phyloP scores from a whole-genome alignment of 2,113 vertebrate genomes.

The Lepisosteus osseus region DNA sequence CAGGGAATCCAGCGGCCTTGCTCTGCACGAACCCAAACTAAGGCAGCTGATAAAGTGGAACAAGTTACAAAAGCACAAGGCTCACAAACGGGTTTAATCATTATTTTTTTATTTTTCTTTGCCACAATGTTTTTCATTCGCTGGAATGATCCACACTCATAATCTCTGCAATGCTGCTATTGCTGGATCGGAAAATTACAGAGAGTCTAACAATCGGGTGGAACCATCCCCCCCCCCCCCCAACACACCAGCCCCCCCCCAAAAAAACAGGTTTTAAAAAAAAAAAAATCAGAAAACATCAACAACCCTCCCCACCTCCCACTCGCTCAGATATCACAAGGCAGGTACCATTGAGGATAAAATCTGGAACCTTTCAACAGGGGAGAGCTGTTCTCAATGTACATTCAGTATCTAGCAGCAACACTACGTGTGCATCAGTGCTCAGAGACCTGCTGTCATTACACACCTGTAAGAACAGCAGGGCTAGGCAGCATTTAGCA shows the following conservation, averaged over 20 bases:
- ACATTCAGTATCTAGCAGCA: conserved; percentile 1
- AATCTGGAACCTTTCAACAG: background rate
- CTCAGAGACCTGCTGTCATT: background rate
- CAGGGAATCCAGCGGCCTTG: too few relatives aligned
- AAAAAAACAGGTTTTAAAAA: too few relatives aligned
- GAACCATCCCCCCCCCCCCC: background rate
- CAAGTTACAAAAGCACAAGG: background rate
- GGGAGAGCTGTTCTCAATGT: background rate
- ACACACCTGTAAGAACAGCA: background rate
- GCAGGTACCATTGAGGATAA: too few relatives aligned
- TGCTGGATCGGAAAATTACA: conserved; percentile 9
- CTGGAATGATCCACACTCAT: background rate
- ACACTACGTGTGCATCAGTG: background rate
- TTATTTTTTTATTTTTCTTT: conserved; percentile 18
- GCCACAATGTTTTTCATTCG: conserved; percentile 15
- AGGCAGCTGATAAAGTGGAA: too few relatives aligned
- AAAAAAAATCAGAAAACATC: too few relatives aligned
- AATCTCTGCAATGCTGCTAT: background rate
- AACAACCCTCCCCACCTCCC: too few relatives aligned
- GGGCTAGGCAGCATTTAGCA: background rate
- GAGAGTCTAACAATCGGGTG: background rate
- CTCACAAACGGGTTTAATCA: conserved; percentile 6
- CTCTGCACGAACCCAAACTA: too few relatives aligned
- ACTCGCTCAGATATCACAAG: too few relatives aligned
- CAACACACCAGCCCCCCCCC: background rate